Conservation (phyloP, 2,888 invertebrate genomes). For the Campopleginae sp. region DNA sequence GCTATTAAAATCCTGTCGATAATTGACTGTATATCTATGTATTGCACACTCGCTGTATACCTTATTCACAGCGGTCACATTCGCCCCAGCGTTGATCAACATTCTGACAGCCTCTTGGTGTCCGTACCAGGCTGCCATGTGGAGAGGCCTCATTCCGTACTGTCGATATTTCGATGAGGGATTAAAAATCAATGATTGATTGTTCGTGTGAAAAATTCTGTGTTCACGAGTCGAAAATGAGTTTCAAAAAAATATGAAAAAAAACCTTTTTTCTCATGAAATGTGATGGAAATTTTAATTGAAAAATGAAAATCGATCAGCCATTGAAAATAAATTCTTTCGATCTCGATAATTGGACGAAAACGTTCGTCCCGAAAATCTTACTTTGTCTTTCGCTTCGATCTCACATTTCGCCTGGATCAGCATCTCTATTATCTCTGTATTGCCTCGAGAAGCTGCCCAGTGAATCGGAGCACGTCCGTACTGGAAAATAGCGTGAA, state of each 20-base stretch:
- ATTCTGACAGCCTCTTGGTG: conserved; percentile 89
- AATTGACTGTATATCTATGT: conserved; percentile 25
- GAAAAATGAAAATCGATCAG: neutral
- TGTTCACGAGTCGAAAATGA: neutral
- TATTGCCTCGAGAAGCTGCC: conserved; percentile 90
- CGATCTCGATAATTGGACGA: neutral
- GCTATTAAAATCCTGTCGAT: conserved; percentile 44
- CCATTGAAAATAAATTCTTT: neutral
- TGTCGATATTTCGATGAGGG: conserved; percentile 79
- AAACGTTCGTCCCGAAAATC: neutral
- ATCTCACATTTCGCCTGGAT: conserved; percentile 90
- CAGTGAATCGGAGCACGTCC: conserved; percentile 91
- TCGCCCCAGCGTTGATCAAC: conserved; percentile 89
- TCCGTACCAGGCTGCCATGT: conserved; percentile 91
- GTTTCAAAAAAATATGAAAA: neutral
- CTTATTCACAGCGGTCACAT: conserved; percentile 89
- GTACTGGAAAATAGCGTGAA: conserved; percentile 85
- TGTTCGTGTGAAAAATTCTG: neutral
- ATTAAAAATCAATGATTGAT: neutral
- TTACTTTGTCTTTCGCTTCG: conserved; percentile 90
- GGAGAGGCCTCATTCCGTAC: conserved; percentile 90
- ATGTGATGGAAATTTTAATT: neutral
- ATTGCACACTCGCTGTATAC: conserved; percentile 82
- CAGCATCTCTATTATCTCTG: conserved; percentile 89
- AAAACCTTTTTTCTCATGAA: neutral